phyloP scores from a whole-genome alignment of 1,140 invertebrate species.

The Trichonephila clavata region DNA sequence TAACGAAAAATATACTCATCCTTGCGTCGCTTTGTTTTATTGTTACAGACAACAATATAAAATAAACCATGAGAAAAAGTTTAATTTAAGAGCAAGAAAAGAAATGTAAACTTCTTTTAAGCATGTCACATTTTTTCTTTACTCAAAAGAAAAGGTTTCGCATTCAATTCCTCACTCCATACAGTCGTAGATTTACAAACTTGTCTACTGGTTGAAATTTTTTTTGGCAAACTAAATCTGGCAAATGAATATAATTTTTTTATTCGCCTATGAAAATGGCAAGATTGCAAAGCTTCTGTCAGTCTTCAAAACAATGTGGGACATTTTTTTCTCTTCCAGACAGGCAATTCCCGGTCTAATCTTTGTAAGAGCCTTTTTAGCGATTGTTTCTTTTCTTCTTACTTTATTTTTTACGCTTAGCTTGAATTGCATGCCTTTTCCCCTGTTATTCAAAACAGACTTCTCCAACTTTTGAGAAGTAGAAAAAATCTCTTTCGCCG shows the following conservation, averaged over 20 bases:
- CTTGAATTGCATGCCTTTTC: constrained; percentile 46
- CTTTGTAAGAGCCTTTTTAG: constrained; percentile 69
- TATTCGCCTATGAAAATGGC: neutral
- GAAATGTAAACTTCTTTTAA: too few relatives aligned
- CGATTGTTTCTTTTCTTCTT: constrained; percentile 63
- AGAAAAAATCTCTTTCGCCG: neutral
- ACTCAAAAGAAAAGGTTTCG: neutral
- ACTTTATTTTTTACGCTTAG: constrained; percentile 30
- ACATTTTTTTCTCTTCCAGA: constrained; percentile 54
- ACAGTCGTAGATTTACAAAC: neutral
- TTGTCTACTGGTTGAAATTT: neutral
- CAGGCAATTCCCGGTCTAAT: constrained; percentile 63
- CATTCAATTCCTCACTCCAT: neutral
- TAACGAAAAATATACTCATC: too few relatives aligned
- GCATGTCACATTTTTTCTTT: too few relatives aligned
- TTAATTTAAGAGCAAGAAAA: too few relatives aligned
- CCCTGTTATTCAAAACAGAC: constrained; percentile 71
- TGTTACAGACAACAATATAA: too few relatives aligned
- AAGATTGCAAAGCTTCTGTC: neutral
- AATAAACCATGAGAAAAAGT: too few relatives aligned
- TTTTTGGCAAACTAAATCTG: neutral
- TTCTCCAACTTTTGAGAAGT: constrained; percentile 36
- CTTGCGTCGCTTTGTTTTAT: too few relatives aligned
- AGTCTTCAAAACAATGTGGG: constrained; percentile 42
- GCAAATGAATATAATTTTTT: constrained; percentile 1